Percentiles rank a stretch among this genome's conserved stretches.
Evolutionary conservation across 2,113 vertebrate genomes (phyloP).

Genomic region (Rutilus rutilus): DNA sequence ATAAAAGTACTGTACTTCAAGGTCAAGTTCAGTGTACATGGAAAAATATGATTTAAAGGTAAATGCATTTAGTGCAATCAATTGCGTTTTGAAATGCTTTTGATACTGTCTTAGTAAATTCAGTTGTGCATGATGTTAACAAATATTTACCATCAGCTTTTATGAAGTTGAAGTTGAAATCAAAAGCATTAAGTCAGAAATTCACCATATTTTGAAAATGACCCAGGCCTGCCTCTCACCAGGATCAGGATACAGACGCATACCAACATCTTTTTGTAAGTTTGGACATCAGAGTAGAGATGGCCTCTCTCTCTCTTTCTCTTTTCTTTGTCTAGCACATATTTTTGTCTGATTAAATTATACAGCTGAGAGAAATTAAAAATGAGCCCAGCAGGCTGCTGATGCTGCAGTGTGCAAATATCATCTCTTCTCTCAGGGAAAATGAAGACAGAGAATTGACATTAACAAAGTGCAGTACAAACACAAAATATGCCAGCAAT

Average conservation of each 20-base stretch:
- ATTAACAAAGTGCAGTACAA: constrained; percentile 48
- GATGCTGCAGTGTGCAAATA: constrained; percentile 56
- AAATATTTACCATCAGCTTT: not conserved
- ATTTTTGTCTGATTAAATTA: constrained; percentile 53
- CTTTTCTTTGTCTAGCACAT: constrained; percentile 32
- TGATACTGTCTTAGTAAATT: not conserved
- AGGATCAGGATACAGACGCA: not conserved
- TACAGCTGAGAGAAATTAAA: constrained; percentile 51
- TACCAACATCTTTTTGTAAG: not conserved
- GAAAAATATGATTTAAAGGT: too few relatives aligned
- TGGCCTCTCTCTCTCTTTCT: not conserved
- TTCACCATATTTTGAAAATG: not conserved
- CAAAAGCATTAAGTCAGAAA: not conserved
- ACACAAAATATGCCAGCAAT: constrained; percentile 27
- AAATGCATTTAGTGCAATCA: not conserved
- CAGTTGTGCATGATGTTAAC: too few relatives aligned
- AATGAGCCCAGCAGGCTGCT: constrained; percentile 43
- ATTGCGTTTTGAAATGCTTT: not conserved
- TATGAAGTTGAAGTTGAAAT: not conserved
- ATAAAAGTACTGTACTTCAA: not conserved
- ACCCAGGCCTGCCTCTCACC: not conserved
- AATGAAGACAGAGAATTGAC: constrained; percentile 54
- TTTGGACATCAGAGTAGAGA: not conserved
- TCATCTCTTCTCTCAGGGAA: constrained; percentile 54
- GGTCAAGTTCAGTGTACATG: not conserved